Percentiles rank a stretch among this genome's conserved stretches.
phyloP scores from a whole-genome alignment of 2,888 invertebrate genomes.

The Thecophora atra region DNA sequence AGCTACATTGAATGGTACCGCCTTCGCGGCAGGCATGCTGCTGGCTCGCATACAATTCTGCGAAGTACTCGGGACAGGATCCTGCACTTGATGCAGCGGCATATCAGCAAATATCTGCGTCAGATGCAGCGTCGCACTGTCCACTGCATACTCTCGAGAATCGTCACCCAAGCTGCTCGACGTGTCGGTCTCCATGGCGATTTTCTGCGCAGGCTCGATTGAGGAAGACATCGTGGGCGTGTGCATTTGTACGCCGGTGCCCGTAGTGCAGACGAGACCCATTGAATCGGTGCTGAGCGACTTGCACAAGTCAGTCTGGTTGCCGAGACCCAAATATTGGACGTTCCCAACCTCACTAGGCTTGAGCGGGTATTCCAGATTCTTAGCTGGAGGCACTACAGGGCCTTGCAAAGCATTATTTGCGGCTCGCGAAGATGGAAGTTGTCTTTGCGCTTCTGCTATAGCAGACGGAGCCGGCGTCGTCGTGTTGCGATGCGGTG shows the following conservation, averaged over 20 bases:
- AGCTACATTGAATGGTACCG: background rate
- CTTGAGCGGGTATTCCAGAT: slow-evolving; percentile 7
- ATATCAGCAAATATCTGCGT: slow-evolving; percentile 53
- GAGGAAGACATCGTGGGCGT: slow-evolving; percentile 17
- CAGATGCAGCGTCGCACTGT: slow-evolving; percentile 48
- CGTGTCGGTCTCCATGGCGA: background rate
- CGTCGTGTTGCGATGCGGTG: slow-evolving; percentile 17
- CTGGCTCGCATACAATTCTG: background rate
- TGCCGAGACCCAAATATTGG: slow-evolving; percentile 33
- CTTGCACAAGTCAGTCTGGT: slow-evolving; percentile 28
- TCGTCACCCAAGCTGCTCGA: slow-evolving; percentile 11
- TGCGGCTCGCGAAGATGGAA: slow-evolving; percentile 4
- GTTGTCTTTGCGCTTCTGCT: background rate
- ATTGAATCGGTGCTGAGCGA: slow-evolving; percentile 23
- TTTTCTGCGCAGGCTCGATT: background rate
- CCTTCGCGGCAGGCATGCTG: background rate
- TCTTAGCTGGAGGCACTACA: slow-evolving; percentile 3
- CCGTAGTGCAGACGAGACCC: slow-evolving; percentile 27
- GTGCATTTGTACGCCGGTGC: slow-evolving; percentile 34
- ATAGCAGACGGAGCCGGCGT: slow-evolving; percentile 17
- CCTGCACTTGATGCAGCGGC: slow-evolving; percentile 30
- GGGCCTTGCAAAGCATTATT: slow-evolving; percentile 21
- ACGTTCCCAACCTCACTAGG: slow-evolving; percentile 8
- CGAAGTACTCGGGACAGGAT: slow-evolving; percentile 10
- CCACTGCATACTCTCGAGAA: slow-evolving; percentile 30